phyloP scores from a whole-genome alignment of 2,888 invertebrate species.

The Hyppa rectilinea region DNA sequence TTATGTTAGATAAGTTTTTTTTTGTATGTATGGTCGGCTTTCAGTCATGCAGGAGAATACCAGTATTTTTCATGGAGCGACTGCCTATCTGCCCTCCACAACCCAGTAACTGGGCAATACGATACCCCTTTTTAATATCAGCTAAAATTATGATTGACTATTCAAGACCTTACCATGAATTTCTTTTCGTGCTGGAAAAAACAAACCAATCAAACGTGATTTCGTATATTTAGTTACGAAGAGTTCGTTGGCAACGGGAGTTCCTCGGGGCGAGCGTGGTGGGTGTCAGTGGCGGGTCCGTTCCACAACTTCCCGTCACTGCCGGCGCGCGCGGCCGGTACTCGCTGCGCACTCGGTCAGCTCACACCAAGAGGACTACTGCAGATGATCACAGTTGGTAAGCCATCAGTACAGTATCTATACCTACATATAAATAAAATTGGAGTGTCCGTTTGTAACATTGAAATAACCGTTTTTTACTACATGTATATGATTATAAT shows the following conservation, averaged over 20 bases:
- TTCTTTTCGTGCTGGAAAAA: background rate
- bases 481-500: too few relatives aligned
- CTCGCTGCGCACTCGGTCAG: constrained; percentile 95
- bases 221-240: constrained; percentile 81
- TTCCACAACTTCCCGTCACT: constrained; percentile 96
- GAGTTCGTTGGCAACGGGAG: constrained; percentile 91
- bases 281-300: constrained; percentile 94
- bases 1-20: too few relatives aligned
- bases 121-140: too few relatives aligned
- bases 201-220: background rate
- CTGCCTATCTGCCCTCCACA: too few relatives aligned
- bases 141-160: background rate
- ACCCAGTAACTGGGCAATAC: too few relatives aligned
- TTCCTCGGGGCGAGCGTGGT: constrained; percentile 91
- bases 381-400: constrained; percentile 95
- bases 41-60: too few relatives aligned
- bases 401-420: too few relatives aligned
- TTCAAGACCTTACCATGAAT: background rate
- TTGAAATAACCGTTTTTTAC: too few relatives aligned
- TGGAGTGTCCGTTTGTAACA: too few relatives aligned
- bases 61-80: too few relatives aligned
- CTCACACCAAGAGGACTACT: constrained; percentile 95
- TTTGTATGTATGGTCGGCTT: too few relatives aligned
- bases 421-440: too few relatives aligned
- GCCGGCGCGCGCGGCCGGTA: constrained; percentile 88